Percentiles rank a stretch among this genome's conserved stretches.
Conservation (phyloP, 2,888 invertebrate species). For the Ptilodon capucinus region DNA sequence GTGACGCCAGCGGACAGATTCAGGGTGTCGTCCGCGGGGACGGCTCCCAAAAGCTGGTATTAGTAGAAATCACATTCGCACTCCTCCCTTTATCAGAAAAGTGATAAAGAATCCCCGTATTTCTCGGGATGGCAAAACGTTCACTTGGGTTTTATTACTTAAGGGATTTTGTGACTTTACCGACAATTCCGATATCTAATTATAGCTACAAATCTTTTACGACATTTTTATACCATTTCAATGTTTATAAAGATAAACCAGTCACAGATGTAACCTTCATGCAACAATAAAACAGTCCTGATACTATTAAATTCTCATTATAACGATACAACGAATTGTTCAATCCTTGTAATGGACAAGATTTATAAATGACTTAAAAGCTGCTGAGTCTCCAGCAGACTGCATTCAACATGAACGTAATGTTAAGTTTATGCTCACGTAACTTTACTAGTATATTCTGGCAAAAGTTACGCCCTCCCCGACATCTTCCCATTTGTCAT, state of each 20-base stretch:
- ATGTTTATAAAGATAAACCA: too few species aligned
- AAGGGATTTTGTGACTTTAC: constrained; percentile 20
- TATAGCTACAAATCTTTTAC: constrained; percentile 10
- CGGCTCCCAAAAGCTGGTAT: constrained; percentile 53
- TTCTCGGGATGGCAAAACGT: constrained; percentile 37
- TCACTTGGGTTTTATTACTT: constrained; percentile 43
- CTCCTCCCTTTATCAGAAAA: constrained; percentile 46
- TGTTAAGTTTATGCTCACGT: constrained; percentile 38
- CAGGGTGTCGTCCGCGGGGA: constrained; percentile 48
- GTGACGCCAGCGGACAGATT: constrained; percentile 47
- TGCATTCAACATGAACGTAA: background rate
- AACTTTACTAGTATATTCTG: constrained; percentile 42
- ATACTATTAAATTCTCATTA: too few species aligned
- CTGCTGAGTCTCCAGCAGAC: background rate
- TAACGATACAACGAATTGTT: too few species aligned
- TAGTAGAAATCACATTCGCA: constrained; percentile 52
- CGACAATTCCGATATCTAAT: constrained; percentile 13
- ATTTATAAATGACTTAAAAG: background rate
- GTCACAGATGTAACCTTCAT: too few species aligned
- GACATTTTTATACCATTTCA: background rate
- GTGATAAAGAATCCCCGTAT: constrained; percentile 48
- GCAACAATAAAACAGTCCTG: too few species aligned
- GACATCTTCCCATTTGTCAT: constrained; percentile 60
- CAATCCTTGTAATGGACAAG: background rate
- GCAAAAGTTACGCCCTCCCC: constrained; percentile 41